Percentiles rank a stretch among this genome's conserved stretches.
These are phyloP conservation scores for Agonum fuliginosum DNA, from an alignment of 2,888 invertebrate species.

Conservation along the genomic window DNA sequence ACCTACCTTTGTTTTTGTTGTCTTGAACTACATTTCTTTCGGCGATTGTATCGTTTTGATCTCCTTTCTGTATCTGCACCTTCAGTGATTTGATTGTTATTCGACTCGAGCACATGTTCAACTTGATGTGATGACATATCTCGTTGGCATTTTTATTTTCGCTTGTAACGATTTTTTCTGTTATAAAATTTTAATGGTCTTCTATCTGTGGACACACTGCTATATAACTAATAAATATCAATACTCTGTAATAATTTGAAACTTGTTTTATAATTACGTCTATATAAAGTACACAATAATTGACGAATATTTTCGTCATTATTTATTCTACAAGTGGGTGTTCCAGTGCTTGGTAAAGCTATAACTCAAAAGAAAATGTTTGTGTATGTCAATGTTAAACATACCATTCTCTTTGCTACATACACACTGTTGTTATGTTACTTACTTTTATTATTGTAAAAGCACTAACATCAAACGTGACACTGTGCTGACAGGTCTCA, in stretches of 20 bases:
- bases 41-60: constrained; percentile 12
- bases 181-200: constrained; percentile 12
- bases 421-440: no score
- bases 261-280: no score
- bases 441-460: no score
- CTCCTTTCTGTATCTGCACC: constrained; percentile 8
- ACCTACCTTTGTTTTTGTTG: constrained; percentile 4
- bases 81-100: not conserved
- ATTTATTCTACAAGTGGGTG: not conserved
- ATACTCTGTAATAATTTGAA: no score
- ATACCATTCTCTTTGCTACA: not conserved
- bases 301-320: no score
- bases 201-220: not conserved
- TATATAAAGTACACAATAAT: no score
- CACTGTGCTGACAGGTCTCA: constrained; percentile 7
- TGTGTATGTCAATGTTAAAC: not conserved
- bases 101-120: not conserved
- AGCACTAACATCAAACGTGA: not conserved
- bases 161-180: not conserved
- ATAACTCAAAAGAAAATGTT: not conserved
- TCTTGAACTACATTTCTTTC: constrained; percentile 10
- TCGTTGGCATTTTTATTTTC: constrained; percentile 13
- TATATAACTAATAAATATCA: no score
- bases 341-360: not conserved
- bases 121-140: constrained; percentile 24